Base-by-base conservation (phyloP, 2,113 vertebrate species). In the Tylochromis polylepis region DNA sequence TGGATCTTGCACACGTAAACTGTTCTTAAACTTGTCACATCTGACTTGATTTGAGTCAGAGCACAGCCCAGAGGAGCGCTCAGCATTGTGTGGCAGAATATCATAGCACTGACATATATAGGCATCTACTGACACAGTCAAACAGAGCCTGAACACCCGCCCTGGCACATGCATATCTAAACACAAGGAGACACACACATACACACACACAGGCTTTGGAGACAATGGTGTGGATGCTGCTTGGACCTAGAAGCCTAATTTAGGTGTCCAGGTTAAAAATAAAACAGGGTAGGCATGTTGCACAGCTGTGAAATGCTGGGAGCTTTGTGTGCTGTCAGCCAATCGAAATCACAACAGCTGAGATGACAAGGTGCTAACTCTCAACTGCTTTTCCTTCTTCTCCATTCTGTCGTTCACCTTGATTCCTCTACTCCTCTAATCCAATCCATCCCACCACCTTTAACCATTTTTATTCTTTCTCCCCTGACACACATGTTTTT, bases 311-410 rank as follows among this genome's bases (percentile, higher is more conserved):
- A 91, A 96, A 95, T 90, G 89, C 93, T 93, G 92, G 75, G 87
- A 95, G 95, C 95, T 96, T 92, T 88, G 3, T 94, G 92, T 95
- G 96, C 92, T 96, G 95, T 95, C 96, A 95, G 96, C 92, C 95
- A 75, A 38, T 91, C 92, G 95, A 95, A 96, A 97, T 95, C 95
- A 82, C 95, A 96, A 97, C 97, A 98, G 97, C 97, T 97, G 97
- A 97, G 95, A 96, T 95, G 96, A 96, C 96, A 95, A 85, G 92
- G 79, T 65, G 77, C 80, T 78, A 65, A 67, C 80, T 87, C 57
- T 88, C 31, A 81, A 85, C 86, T 87, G 81, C 43, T 85, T 88
- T 83, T 85, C 81, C 70, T 84, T 84, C 56, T 82, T 84, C 91
- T 87, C 85, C 80, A 59, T 78, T 31, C 55, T 38, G 78, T 65